phyloP scores from a whole-genome alignment of 2,888 invertebrate species.

The Cryptocephalus moraei region DNA sequence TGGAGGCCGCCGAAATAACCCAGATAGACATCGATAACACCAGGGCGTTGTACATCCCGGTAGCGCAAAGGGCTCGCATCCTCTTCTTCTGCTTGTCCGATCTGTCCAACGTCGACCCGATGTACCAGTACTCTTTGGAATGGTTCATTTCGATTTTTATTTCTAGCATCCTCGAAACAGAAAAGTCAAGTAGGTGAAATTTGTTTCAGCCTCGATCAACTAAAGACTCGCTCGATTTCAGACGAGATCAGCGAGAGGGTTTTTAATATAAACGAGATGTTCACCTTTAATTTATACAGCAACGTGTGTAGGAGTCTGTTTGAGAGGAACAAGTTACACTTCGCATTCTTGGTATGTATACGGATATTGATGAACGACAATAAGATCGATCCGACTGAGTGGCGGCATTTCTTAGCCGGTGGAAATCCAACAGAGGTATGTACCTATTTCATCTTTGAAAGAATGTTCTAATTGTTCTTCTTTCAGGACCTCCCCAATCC shows the following conservation, averaged over 20 bases:
- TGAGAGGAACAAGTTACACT: slow-evolving; percentile 79
- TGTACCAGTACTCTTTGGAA: slow-evolving; percentile 91
- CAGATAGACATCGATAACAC: slow-evolving; percentile 74
- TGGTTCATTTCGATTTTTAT: slow-evolving; percentile 82
- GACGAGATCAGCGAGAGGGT: slow-evolving; percentile 68
- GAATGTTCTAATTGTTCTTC: background rate
- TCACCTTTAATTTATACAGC: slow-evolving; percentile 72
- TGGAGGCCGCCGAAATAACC: slow-evolving; percentile 72
- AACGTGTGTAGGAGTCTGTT: slow-evolving; percentile 87
- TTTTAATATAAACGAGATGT: slow-evolving; percentile 65
- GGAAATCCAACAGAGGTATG: slow-evolving; percentile 49
- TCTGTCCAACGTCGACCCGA: slow-evolving; percentile 79
- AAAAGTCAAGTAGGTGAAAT: slow-evolving; percentile 46
- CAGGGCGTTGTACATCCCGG: slow-evolving; percentile 71
- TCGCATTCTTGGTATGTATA: slow-evolving; percentile 65
- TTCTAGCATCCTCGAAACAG: slow-evolving; percentile 59
- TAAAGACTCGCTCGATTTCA: slow-evolving; percentile 31
- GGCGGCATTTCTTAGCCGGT: slow-evolving; percentile 68
- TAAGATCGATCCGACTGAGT: slow-evolving; percentile 52
- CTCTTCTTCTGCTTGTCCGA: slow-evolving; percentile 83
- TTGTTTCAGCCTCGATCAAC: slow-evolving; percentile 37
- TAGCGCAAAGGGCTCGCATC: slow-evolving; percentile 77
- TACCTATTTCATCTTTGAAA: background rate
- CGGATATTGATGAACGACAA: slow-evolving; percentile 55
- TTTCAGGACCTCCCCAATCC: slow-evolving; percentile 55